These are phyloP conservation scores for Strongylocentrotus purpuratus DNA, from an alignment of 35 echinoderm and acorn worm genomes.

Conservation along the genomic window DNA sequence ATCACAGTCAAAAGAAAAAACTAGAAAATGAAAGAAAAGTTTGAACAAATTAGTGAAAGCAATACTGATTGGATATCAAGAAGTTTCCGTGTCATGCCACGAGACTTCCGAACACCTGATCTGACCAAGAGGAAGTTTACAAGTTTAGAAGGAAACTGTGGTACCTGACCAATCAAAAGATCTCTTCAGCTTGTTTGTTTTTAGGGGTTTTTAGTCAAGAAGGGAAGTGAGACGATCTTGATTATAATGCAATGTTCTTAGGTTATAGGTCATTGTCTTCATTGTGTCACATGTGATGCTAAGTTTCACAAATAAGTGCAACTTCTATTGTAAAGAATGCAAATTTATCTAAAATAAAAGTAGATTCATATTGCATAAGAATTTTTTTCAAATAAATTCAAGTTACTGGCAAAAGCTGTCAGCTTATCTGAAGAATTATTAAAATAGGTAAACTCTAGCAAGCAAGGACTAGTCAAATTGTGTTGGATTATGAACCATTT, in stretches of 20 bases:
- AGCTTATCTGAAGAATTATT: no score
- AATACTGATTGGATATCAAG: constrained; percentile 10
- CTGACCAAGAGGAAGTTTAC: constrained; percentile 1
- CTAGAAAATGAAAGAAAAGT: neutral
- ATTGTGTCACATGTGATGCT: neutral
- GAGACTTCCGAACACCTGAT: constrained; percentile 1
- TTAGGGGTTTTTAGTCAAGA: neutral
- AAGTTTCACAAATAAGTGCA: neutral
- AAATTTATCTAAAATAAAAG: no score
- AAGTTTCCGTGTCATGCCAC: constrained; percentile 7
- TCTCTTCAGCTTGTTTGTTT: neutral
- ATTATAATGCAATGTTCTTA: neutral
- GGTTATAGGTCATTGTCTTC: neutral
- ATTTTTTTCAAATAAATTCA: no score
- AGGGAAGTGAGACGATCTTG: neutral
- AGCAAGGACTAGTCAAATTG: no score
- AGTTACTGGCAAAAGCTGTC: no score
- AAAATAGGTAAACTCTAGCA: no score
- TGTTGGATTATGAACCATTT: no score
- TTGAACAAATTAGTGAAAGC: neutral
- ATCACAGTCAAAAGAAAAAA: neutral
- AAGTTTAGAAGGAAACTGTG: neutral
- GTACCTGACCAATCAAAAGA: constrained; percentile 17
- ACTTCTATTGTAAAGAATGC: neutral
- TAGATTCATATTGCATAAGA: no score